Conservation (phyloP, 1,140 invertebrate species). For the Diploscapter pachys region DNA sequence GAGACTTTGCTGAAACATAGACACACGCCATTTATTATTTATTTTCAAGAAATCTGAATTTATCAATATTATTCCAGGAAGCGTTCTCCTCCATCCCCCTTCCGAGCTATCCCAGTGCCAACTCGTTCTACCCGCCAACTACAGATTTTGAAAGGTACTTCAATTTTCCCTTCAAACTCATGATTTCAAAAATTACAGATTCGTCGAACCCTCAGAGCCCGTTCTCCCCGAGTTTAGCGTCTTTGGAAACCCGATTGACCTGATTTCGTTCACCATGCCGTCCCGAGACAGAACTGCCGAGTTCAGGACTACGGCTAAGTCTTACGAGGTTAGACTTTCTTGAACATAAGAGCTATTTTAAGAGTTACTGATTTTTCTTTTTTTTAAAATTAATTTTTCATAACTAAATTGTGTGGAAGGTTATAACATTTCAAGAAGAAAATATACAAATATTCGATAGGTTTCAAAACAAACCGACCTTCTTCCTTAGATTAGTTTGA, state of each 20-base stretch:
- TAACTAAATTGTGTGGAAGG: too few relatives aligned
- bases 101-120: not conserved
- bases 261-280: constrained; percentile 68
- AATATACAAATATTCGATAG: too few relatives aligned
- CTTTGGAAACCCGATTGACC: constrained; percentile 22
- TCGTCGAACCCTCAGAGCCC: not conserved
- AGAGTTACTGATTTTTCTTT: too few relatives aligned
- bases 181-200: too few relatives aligned
- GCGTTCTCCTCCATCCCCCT: constrained; percentile 28
- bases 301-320: constrained; percentile 84
- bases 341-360: too few relatives aligned
- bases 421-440: too few relatives aligned
- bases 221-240: constrained; percentile 9
- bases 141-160: too few relatives aligned
- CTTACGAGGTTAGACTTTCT: constrained; percentile 69
- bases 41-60: not conserved
- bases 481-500: too few relatives aligned
- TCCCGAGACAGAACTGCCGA: constrained; percentile 86
- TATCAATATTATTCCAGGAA: constrained; percentile 21
- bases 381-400: too few relatives aligned
- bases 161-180: too few relatives aligned
- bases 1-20: constrained; percentile 6
- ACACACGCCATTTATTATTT: constrained; percentile 12
- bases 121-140: too few relatives aligned
- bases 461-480: too few relatives aligned